Evolutionary conservation across 1,140 invertebrate genomes (phyloP), one percentile per base, ranked within the genome.

Genomic region (Drosophila bocqueti): DNA sequence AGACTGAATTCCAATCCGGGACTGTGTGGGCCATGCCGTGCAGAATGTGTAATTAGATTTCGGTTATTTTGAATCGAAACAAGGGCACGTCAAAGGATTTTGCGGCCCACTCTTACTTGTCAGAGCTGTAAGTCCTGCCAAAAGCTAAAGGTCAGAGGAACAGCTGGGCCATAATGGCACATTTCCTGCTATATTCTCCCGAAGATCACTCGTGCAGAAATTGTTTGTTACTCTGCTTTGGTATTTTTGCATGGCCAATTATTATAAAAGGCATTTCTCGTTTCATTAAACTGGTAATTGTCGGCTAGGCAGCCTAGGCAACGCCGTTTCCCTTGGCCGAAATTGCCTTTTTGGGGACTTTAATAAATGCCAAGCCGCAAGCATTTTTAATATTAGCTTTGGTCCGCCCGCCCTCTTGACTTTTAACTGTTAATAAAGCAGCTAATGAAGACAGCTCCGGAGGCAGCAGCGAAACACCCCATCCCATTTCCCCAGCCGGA

Each of bases 351-450:
- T 89, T 38, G 52, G 45, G 60, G 69, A 89, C 66, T 89, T 89
- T 84, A 84, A 89, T 89, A 79, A 81, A 76, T 62, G 69, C 78
- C 65, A 76, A 79, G 84, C 85, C 85, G 78, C 85, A 89, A 84
- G 85, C 84, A 79, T 75, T 81, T 81, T 71, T 65, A 73, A 65
- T 71, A 83, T 61, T 60, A 58, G 55, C 55, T 59, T 54, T 64
- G 52, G 47, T 21, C 21, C 54, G 47, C 47, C 45, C 31, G 24
- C 24, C 29, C 46, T 42, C 64, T 62, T 71, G 67, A 61, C 71
- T 72, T 66, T 42, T 62, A 89, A 90, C 85, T 85, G 85, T 90
- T 89, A 81, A 89, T 90, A 89, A 90, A 89, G 85, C 64, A 79
- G 75, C 75, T 85, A 89, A 89, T 90, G 79, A 89, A 84, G 74